These are phyloP conservation scores for Paedocypris micromegethes DNA, from an alignment of 2,797 vertebrate species.

Conservation along the genomic window DNA sequence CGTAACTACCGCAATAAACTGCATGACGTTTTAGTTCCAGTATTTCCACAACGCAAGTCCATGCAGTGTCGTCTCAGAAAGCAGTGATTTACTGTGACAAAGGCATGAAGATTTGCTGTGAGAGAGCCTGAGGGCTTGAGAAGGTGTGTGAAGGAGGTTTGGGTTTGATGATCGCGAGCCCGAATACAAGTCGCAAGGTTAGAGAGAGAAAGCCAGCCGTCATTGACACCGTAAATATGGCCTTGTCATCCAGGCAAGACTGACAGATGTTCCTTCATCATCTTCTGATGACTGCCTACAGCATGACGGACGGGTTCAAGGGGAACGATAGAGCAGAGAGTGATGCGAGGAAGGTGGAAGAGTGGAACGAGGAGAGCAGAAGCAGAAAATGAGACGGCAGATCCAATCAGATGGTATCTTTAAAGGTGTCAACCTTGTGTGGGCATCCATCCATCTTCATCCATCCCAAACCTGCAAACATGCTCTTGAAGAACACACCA, in stretches of 20 bases:
- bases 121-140: not conserved
- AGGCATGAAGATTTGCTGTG: not conserved
- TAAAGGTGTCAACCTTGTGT: slow-evolving; percentile 20
- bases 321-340: slow-evolving; percentile 31
- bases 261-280: slow-evolving; percentile 45
- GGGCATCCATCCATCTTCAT: not conserved
- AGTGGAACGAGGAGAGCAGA: slow-evolving; percentile 1
- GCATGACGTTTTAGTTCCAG: too few species aligned
- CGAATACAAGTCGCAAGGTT: slow-evolving; percentile 21
- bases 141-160: slow-evolving; percentile 3
- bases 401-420: slow-evolving; percentile 12
- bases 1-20: too few species aligned
- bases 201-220: slow-evolving; percentile 21
- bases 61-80: not conserved
- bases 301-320: slow-evolving; percentile 48
- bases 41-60: too few species aligned
- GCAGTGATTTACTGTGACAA: not conserved
- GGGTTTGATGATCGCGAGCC: not conserved
- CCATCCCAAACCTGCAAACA: slow-evolving; percentile 5
- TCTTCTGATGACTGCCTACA: slow-evolving; percentile 56
- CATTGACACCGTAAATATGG: slow-evolving; percentile 43
- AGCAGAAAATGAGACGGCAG: slow-evolving; percentile 30
- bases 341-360: slow-evolving; percentile 10
- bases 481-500: not conserved
- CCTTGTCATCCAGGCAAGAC: slow-evolving; percentile 45